Base-by-base conservation (phyloP, 30 jellyfish, hydroid and myxozoan genomes). In the Aurelia aurita region DNA sequence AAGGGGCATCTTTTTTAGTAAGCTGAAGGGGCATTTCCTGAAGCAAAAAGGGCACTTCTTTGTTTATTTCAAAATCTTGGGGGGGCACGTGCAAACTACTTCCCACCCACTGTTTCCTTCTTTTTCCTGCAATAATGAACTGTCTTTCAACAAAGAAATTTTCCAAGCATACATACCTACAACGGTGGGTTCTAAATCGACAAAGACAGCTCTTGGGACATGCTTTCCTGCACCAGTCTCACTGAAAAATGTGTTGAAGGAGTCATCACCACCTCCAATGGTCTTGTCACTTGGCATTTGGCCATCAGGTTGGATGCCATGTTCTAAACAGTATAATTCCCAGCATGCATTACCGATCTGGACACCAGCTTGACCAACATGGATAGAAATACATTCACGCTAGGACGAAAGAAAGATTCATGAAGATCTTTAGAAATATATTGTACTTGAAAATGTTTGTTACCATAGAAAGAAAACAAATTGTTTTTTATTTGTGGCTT, bases 301-400 rank as follows among this genome's bases (percentile, higher is more conserved):
- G 12, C 97, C 97, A 69, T 92, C 97, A 69, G 98, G 98, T 54
- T 92, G 98, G 80, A 92, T 92, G 72, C 98, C 98, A 77, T 92
- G 98, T 61, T 92, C 98, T 43, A 92, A 66, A 67, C 98, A 92
- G 91, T 92, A 92, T 84, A 92, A 64, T 74, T 92, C 98, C 98
- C 98, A 92, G 86, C 98, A 92, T 1, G 98, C 97, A 75, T 92
- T 92, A 57, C 98, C 98, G 13, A 92, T 92, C 72, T 92, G 98
- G 49, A 86, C 91, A 44, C 98, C 98, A 76, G 98, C 98, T 86
- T 91, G 98, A 20, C 98, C 98, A 43, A 91, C 96, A 73, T 91
- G 98, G 83, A 91, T 89, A 19, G 98, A 91, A 43, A 91, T 87
- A 91, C 98, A 91, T 67, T 91, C 98, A 71, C 98, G 96, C 98